Conservation (phyloP, 1,140 invertebrate species). For the Lamellibrachia luymesi region DNA sequence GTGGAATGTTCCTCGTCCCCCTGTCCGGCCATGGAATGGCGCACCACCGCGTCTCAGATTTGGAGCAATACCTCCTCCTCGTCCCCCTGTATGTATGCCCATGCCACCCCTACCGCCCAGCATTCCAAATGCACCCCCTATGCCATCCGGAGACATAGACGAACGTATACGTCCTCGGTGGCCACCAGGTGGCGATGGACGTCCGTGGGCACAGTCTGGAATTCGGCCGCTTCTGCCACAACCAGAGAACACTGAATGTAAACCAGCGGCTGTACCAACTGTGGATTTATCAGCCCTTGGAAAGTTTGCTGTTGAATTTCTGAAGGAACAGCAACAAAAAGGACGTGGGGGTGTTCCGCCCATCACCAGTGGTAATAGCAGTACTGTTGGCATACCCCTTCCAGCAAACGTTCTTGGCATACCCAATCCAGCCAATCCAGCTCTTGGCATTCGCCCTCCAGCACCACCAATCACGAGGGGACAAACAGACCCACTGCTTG, state of each 20-base stretch:
- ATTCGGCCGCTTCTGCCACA: background rate
- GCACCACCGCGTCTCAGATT: background rate
- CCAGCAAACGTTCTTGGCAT: background rate
- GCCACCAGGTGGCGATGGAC: background rate
- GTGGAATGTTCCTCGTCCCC: background rate
- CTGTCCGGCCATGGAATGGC: background rate
- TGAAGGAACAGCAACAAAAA: background rate
- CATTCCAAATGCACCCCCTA: background rate
- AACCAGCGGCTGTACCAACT: background rate
- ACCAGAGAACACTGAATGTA: background rate
- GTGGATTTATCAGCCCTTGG: background rate
- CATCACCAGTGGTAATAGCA: background rate
- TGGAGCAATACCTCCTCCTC: background rate
- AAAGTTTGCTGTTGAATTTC: background rate
- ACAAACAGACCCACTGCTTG: background rate
- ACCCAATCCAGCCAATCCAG: background rate
- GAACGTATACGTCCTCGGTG: background rate
- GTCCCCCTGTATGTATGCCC: background rate
- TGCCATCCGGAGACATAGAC: background rate
- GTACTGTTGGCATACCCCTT: background rate
- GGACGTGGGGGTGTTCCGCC: background rate
- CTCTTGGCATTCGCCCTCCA: background rate
- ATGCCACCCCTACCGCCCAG: background rate
- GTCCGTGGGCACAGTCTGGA: background rate
- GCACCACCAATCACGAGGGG: too few species aligned